Conservation (phyloP, 2,888 invertebrate genomes). For the Axea sp. region DNA sequence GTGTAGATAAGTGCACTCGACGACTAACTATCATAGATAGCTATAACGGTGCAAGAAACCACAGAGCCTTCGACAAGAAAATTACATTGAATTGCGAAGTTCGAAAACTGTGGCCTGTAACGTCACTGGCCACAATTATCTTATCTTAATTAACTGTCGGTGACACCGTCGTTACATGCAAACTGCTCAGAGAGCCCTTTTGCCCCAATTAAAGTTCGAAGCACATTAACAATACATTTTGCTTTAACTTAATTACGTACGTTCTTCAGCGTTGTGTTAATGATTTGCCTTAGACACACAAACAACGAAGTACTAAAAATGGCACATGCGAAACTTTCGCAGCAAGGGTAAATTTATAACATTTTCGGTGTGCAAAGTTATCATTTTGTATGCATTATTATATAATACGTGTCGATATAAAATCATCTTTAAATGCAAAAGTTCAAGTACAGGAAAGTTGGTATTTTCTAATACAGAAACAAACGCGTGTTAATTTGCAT, state of each 20-base stretch:
- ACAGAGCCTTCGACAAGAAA: conserved; percentile 49
- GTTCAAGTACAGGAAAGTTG: too few relatives aligned
- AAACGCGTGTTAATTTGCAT: too few relatives aligned
- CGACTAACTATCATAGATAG: conserved; percentile 36
- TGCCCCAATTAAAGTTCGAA: conserved; percentile 22
- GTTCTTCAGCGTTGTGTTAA: conserved; percentile 1
- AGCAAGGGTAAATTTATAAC: too few relatives aligned
- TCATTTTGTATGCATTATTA: too few relatives aligned
- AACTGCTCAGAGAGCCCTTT: conserved; percentile 37
- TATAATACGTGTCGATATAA: too few relatives aligned
- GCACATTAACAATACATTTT: conserved; percentile 29
- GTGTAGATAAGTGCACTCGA: conserved; percentile 47
- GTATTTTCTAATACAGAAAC: too few relatives aligned
- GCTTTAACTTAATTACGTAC: conserved; percentile 23
- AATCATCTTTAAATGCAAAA: too few relatives aligned
- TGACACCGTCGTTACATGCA: conserved; percentile 38
- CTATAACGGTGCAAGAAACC: conserved; percentile 4
- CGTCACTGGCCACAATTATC: conserved; percentile 53
- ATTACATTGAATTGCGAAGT: conserved; percentile 56
- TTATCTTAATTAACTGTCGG: conserved; percentile 51
- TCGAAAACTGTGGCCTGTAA: conserved; percentile 43
- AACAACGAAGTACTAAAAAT: too few relatives aligned
- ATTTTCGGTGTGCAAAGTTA: too few relatives aligned
- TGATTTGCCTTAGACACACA: too few relatives aligned
- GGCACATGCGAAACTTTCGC: too few relatives aligned